Percentiles rank a stretch among this genome's conserved stretches.
Evolutionary conservation across 2,797 vertebrate species (phyloP).

Genomic region (Takifugu ocellatus): DNA sequence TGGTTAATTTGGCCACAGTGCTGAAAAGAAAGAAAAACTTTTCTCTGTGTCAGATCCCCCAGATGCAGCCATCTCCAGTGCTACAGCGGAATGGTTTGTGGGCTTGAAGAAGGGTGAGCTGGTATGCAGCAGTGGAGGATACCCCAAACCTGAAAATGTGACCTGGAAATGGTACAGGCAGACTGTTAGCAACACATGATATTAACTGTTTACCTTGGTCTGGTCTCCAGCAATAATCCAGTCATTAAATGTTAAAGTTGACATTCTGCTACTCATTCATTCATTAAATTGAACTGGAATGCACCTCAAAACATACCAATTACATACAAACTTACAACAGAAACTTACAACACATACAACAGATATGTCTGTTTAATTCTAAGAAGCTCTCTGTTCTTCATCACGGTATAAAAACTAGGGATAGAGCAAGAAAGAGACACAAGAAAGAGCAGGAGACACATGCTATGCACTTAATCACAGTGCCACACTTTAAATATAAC

Average conservation of each 20-base stretch:
- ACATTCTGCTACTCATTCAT: constrained; percentile 14
- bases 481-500: constrained; percentile 67
- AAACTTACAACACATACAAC: constrained; percentile 7
- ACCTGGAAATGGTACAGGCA: constrained; percentile 73
- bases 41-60: constrained; percentile 69
- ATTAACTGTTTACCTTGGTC: constrained; percentile 1
- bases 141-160: constrained; percentile 66
- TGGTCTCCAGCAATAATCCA: constrained; percentile 19
- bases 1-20: too few species aligned
- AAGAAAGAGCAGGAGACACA: constrained; percentile 67
- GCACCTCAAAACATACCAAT: constrained; percentile 28
- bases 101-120: constrained; percentile 65
- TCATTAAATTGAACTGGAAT: constrained; percentile 44
- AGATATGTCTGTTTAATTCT: constrained; percentile 25
- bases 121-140: constrained; percentile 56
- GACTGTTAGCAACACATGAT: constrained; percentile 3
- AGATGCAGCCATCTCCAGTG: constrained; percentile 56
- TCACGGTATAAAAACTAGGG: constrained; percentile 46
- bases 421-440: constrained; percentile 33
- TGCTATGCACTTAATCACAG: constrained; percentile 70
- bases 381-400: constrained; percentile 28
- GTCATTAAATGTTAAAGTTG: constrained; percentile 27
- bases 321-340: background rate
- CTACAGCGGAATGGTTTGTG: constrained; percentile 39
- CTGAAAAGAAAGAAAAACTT: background rate